These are phyloP conservation scores for Halictus rubicundus DNA, from an alignment of 1,140 invertebrate species.

Conservation along the genomic window DNA sequence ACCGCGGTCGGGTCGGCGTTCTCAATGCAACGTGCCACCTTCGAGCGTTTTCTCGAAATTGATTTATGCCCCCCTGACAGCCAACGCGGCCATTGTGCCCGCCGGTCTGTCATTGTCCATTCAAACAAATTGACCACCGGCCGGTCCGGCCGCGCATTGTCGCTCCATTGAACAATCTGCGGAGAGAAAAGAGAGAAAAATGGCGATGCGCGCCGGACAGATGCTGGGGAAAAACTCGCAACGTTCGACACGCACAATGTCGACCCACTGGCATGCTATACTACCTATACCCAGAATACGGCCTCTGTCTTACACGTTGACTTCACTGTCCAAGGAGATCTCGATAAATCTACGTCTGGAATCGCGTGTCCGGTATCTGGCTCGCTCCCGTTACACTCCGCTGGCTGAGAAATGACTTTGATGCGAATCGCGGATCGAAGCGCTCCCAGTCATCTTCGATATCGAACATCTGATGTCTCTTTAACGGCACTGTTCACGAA, in stretches of 20 bases:
- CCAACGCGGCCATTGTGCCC: conserved; percentile 62
- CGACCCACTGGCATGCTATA: neutral
- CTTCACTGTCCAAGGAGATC: neutral
- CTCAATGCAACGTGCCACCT: conserved; percentile 50
- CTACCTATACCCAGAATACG: neutral
- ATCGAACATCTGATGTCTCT: too few relatives aligned
- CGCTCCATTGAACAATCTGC: conserved; percentile 69
- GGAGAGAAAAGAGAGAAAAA: conserved; percentile 67
- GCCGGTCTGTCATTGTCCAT: conserved; percentile 66
- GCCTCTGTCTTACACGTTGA: neutral
- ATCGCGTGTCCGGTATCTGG: neutral
- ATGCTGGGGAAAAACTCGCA: conserved; percentile 57
- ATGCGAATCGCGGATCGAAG: too few relatives aligned
- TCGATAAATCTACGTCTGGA: conserved; percentile 7
- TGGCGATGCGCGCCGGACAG: conserved; percentile 58
- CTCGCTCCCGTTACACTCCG: too few relatives aligned
- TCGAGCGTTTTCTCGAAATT: conserved; percentile 64
- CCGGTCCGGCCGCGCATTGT: conserved; percentile 57
- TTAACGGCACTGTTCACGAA: too few relatives aligned
- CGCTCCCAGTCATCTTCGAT: too few relatives aligned
- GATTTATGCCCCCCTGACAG: conserved; percentile 68
- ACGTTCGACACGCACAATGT: neutral
- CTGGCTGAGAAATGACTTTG: too few relatives aligned
- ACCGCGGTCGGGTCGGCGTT: conserved; percentile 27
- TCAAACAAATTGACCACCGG: conserved; percentile 72